A percentile compares a stretch with the other conserved stretches of the same genome.
These are phyloP conservation scores for Zaprionus lineosus DNA, from an alignment of 2,888 invertebrate species.

Conservation along the genomic window DNA sequence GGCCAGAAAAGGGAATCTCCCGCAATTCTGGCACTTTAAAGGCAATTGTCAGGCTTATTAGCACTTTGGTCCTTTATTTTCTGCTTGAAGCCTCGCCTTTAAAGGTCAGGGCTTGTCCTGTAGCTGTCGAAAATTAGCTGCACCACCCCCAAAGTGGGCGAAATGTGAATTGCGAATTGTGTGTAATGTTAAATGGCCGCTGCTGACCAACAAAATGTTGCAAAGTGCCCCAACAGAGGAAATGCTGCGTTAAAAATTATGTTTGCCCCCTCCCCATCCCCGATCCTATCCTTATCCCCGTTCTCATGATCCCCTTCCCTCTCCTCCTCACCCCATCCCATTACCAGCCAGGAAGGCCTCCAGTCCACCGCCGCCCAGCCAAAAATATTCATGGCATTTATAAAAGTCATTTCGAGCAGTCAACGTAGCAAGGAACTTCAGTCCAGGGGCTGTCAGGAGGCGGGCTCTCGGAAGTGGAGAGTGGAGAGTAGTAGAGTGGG, in stretches of 20 bases:
- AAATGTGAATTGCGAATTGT: slow-evolving; percentile 56
- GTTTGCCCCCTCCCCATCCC: slow-evolving; percentile 21
- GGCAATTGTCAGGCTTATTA: slow-evolving; percentile 62
- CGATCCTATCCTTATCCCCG: not conserved
- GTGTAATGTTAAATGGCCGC: slow-evolving; percentile 48
- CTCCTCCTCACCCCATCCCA: not conserved
- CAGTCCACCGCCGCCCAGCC: not conserved
- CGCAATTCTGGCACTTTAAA: slow-evolving; percentile 31
- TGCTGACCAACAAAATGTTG: slow-evolving; percentile 30
- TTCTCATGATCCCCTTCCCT: not conserved
- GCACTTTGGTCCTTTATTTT: slow-evolving; percentile 40
- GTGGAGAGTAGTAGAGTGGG: not conserved
- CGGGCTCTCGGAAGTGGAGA: too few relatives aligned
- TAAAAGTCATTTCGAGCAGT: slow-evolving; percentile 69
- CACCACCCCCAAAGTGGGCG: slow-evolving; percentile 27
- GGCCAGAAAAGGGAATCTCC: slow-evolving; percentile 26
- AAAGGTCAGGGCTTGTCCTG: slow-evolving; percentile 36
- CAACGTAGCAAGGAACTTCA: slow-evolving; percentile 27
- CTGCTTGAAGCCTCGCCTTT: slow-evolving; percentile 30
- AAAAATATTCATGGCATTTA: slow-evolving; percentile 69
- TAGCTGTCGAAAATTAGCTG: slow-evolving; percentile 50
- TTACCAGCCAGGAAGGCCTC: too few relatives aligned
- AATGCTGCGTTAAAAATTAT: slow-evolving; percentile 74
- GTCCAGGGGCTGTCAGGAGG: not conserved
- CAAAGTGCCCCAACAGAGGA: slow-evolving; percentile 47